These are phyloP conservation scores for Arctopsyche grandis DNA, from an alignment of 1,140 invertebrate genomes.

Conservation along the genomic window DNA sequence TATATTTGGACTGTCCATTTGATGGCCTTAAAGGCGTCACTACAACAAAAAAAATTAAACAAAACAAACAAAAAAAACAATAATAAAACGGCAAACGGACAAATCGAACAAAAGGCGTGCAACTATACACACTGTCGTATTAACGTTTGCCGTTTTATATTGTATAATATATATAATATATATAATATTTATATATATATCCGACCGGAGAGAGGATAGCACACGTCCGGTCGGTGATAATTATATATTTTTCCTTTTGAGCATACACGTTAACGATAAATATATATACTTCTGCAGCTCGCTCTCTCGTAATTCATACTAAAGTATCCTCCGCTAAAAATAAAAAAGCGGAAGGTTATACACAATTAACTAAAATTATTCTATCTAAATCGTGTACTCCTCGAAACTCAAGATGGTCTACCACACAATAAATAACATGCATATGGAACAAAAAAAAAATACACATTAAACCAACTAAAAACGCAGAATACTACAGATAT, in stretches of 20 bases:
- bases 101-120: not conserved
- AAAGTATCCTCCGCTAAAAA: constrained; percentile 8
- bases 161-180: not conserved
- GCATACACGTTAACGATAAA: not conserved
- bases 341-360: constrained; percentile 3
- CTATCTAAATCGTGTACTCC: constrained; percentile 21
- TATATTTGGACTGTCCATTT: constrained; percentile 54
- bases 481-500: constrained; percentile 47
- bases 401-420: constrained; percentile 20
- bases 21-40: constrained; percentile 51
- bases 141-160: not conserved
- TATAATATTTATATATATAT: not conserved
- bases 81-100: constrained; percentile 12
- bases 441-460: not conserved
- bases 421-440: constrained; percentile 14
- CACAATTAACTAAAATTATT: constrained; percentile 36
- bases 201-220: not conserved
- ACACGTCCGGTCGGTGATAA: not conserved
- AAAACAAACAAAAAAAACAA: constrained; percentile 47
- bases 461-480: constrained; percentile 33
- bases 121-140: not conserved
- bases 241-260: not conserved
- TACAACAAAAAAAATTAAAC: constrained; percentile 45
- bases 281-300: constrained; percentile 14
- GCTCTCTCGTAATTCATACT: not conserved